Conservation (phyloP, 2,797 vertebrate species). For the Chelon auratus region DNA sequence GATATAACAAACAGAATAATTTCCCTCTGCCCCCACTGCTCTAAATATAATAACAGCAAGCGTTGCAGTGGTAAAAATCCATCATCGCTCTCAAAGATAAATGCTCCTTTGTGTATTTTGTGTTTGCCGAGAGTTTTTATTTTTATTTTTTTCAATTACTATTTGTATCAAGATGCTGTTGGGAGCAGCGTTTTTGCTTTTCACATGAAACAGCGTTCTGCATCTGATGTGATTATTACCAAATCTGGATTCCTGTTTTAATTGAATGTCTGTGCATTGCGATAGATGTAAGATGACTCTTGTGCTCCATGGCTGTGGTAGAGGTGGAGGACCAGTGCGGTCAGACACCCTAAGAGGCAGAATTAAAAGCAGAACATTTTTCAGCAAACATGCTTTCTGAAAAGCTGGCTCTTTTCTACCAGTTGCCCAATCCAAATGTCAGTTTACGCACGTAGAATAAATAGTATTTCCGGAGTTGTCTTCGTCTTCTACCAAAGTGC, state of each 20-base stretch:
- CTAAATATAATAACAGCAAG: slow-evolving; percentile 15
- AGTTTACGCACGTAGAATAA: background rate
- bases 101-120: slow-evolving; percentile 13
- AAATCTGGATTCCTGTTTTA: no score
- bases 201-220: no score
- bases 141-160: background rate
- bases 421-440: background rate
- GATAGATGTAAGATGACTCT: no score
- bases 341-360: no score
- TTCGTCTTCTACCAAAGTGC: no score
- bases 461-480: background rate
- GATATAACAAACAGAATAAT: slow-evolving; percentile 19
- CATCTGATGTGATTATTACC: no score
- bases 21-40: slow-evolving; percentile 4
- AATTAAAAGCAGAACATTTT: no score
- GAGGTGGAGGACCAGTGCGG: no score
- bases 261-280: no score
- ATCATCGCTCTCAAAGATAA: slow-evolving; percentile 11
- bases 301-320: no score
- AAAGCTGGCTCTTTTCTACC: background rate
- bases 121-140: slow-evolving; percentile 1
- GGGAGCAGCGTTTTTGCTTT: background rate
- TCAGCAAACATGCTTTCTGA: background rate
- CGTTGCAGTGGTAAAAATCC: slow-evolving; percentile 1
- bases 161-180: slow-evolving; percentile 17